Conservation (phyloP, 2,113 vertebrate species). For the Mirza zaza region DNA sequence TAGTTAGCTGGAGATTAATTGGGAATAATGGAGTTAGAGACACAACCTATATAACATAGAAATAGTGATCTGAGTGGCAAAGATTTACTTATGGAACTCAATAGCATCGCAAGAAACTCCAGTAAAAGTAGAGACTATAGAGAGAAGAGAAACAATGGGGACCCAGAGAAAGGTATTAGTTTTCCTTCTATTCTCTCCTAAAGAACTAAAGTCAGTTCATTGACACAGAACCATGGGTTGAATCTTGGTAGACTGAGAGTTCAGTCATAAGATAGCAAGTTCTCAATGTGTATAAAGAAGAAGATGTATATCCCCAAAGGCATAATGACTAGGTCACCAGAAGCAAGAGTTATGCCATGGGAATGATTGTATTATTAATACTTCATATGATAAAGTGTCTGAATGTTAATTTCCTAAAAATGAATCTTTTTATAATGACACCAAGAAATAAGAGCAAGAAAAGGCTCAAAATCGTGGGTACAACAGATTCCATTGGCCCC, state of each 20-base stretch:
- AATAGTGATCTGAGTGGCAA: not conserved
- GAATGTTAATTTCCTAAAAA: not conserved
- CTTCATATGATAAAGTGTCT: not conserved
- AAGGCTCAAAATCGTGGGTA: not conserved
- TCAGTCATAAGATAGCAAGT: not conserved
- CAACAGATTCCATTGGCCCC: not conserved
- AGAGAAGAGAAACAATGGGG: not conserved
- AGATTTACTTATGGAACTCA: not conserved
- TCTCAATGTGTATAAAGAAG: not conserved
- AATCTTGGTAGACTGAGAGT: not conserved
- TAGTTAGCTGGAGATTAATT: not conserved
- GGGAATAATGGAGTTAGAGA: not conserved
- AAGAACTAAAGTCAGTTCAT: not conserved
- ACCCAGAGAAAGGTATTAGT: not conserved
- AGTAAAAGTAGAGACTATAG: not conserved
- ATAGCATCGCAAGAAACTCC: not conserved
- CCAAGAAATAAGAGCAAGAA: not conserved
- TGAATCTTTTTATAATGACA: not conserved
- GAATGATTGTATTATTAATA: not conserved
- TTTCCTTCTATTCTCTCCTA: not conserved
- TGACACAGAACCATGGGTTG: not conserved
- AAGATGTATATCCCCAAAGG: not conserved
- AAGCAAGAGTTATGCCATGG: not conserved
- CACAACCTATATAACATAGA: not conserved
- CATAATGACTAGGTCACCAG: not conserved